phyloP scores from a whole-genome alignment of 2,888 invertebrate genomes.

The Galerucella nymphaeae region DNA sequence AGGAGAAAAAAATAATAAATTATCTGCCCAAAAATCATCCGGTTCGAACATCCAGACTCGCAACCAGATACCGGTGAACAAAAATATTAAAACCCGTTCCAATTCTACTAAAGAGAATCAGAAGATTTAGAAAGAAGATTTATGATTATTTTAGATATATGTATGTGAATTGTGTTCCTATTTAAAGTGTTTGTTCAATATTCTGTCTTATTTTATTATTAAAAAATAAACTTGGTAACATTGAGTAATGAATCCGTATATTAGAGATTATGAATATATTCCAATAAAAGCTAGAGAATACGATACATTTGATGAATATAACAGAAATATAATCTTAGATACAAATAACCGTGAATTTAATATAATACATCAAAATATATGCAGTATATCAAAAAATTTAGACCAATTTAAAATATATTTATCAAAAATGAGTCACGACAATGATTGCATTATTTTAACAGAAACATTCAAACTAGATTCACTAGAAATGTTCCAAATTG shows the following conservation, averaged over 20 bases:
- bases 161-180: neutral
- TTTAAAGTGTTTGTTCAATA: neutral
- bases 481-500: neutral
- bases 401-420: slow-evolving; percentile 28
- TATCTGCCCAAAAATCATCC: too few species aligned
- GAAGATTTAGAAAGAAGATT: too few species aligned
- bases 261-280: slow-evolving; percentile 6
- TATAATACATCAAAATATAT: slow-evolving; percentile 18
- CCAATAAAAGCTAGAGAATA: neutral
- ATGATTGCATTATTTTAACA: slow-evolving; percentile 13
- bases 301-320: neutral
- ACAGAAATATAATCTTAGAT: neutral
- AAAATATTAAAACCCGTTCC: too few species aligned
- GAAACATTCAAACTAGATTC: slow-evolving; percentile 14
- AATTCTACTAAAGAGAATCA: too few species aligned
- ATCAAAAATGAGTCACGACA: slow-evolving; percentile 3
- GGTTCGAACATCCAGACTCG: too few species aligned
- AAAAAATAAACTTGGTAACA: neutral
- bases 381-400: slow-evolving; percentile 20
- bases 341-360: slow-evolving; percentile 3
- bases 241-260: slow-evolving; percentile 11
- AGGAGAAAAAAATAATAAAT: too few species aligned
- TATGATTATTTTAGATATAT: neutral
- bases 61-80: too few species aligned
- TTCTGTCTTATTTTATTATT: neutral